Evolutionary conservation across 2,113 vertebrate genomes (phyloP).

Genomic region (Chroicocephalus ridibundus): DNA sequence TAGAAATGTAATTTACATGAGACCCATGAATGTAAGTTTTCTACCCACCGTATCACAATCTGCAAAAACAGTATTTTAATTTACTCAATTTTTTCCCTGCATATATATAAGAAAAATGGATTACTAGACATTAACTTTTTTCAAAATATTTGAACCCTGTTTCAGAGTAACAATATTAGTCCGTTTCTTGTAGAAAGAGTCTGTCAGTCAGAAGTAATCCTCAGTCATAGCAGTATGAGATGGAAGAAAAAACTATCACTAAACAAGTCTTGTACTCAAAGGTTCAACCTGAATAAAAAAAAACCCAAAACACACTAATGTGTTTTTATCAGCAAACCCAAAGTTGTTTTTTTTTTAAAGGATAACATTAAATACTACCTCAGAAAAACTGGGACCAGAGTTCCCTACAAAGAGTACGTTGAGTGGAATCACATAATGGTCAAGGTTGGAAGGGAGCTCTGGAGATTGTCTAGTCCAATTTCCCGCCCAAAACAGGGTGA

Average conservation of each 20-base stretch:
- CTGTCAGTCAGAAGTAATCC: neutral
- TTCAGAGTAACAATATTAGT: neutral
- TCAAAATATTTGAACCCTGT: neutral
- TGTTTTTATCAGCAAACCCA: neutral
- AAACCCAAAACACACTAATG: neutral
- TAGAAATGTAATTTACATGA: neutral
- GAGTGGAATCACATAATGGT: neutral
- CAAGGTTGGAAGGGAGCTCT: neutral
- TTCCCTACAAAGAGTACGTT: neutral
- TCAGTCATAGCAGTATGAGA: neutral
- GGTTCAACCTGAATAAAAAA: neutral
- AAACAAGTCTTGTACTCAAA: neutral
- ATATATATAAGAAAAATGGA: neutral
- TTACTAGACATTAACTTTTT: neutral
- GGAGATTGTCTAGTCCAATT: neutral
- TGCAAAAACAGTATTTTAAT: neutral
- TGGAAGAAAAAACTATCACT: neutral
- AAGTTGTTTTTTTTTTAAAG: neutral
- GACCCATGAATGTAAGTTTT: neutral
- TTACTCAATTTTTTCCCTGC: neutral
- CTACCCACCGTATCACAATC: neutral
- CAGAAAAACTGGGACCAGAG: neutral
- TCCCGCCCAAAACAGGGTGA: neutral
- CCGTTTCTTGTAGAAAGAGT: neutral
- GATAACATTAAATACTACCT: neutral